phyloP scores from a whole-genome alignment of 1,140 invertebrate species.

The Drosophila oshimai region DNA sequence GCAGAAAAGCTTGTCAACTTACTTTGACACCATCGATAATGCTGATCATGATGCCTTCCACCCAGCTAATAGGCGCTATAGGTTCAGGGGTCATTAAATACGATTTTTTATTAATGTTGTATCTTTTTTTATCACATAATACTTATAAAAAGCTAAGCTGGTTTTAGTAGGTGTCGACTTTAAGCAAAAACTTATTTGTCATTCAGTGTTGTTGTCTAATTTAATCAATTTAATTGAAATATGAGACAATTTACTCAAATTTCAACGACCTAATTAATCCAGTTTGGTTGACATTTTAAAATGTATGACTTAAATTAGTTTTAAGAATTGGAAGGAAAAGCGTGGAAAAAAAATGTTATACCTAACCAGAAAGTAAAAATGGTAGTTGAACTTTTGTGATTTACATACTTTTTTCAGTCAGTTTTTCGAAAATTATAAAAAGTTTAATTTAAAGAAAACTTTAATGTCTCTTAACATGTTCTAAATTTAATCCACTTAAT shows the following conservation, averaged over 20 bases:
- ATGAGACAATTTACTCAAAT: not conserved
- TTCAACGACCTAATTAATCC: not conserved
- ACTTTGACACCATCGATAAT: slow-evolving; percentile 74
- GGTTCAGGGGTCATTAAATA: slow-evolving; percentile 22
- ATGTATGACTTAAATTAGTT: too few relatives aligned
- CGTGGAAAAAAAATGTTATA: too few relatives aligned
- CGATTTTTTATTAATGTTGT: not conserved
- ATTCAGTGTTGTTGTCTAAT: not conserved
- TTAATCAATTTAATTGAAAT: not conserved
- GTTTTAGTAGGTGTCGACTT: not conserved
- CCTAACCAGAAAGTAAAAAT: too few relatives aligned
- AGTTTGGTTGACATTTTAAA: too few relatives aligned
- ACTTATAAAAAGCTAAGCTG: not conserved
- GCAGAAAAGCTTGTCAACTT: slow-evolving; percentile 52
- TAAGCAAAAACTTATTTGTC: not conserved
- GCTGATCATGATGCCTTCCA: slow-evolving; percentile 63
- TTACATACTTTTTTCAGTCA: too few relatives aligned
- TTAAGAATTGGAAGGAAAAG: too few relatives aligned
- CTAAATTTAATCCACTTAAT: too few relatives aligned
- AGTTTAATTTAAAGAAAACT: not conserved
- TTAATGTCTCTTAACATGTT: too few relatives aligned
- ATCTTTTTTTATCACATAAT: not conserved
- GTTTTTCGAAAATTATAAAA: too few relatives aligned
- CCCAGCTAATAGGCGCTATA: slow-evolving; percentile 76
- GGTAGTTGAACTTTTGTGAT: too few relatives aligned